Base-by-base conservation (phyloP, 2,888 invertebrate species). In the Hemaris fuciformis region DNA sequence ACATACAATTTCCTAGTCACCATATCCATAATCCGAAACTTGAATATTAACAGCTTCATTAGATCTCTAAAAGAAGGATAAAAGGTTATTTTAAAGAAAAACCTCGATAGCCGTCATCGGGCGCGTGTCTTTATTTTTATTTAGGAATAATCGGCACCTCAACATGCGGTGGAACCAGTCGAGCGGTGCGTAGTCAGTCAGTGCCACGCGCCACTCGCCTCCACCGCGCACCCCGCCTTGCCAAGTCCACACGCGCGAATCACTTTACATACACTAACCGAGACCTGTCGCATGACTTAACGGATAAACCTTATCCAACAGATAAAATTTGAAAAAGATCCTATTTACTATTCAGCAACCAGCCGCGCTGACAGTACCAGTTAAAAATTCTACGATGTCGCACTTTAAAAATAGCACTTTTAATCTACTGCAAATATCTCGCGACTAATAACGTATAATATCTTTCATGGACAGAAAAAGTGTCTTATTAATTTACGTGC, bases 61-160 rank as follows among this genome's bases (percentile, higher is more conserved):
- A 18, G 38, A 25, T 43, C 57, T 64, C 61, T 18, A 48, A 25
- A 53, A 59, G 60, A 27, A 68, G 66, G 64, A 41, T 60, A 48
- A 48, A 60, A 60, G 67, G 75, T 74, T 72, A 71, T 76, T 76
- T 77, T 71, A 67, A 66, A 75, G 69, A 64, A 60, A 60, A 60
- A 48, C 41, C 62, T 64, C 71, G 74, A 75, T 76, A 74, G 71
- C 69, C 71, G 73, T 74, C 76, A 79, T 72, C 72, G 62, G 63
- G 71, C 68, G 69, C 71, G 70, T 70, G 69, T 77, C 71, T 80
- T 78, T 82, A 75, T 80, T 81, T 84, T 82, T 80, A 76, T 81
- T 83, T 76, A 69, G 70, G 68, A 73, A 76, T 78, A 77, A 80
- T 83, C 75, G 75, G 69, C 74, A 71, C 64, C 61, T 64, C 63